Base-by-base conservation (phyloP, 2,888 invertebrate species). In the Rhamphomyia laevipes region DNA sequence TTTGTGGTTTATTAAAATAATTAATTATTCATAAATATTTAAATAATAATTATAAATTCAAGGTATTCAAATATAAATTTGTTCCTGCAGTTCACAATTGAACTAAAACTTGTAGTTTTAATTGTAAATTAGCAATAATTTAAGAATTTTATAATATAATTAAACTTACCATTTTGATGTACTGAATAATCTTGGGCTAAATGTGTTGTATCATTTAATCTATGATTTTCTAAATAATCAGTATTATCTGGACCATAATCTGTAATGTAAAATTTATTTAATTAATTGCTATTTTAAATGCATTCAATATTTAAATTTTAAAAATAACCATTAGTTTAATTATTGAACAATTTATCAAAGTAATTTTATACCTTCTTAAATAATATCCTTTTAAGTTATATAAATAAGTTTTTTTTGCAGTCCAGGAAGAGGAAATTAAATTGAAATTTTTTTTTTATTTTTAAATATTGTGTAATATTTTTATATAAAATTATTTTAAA, bases 161-260 rank as follows among this genome's bases (percentile, higher is more conserved):
- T 16, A 2, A 16, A 54, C 54, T 54, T 47, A 54, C 54, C 54
- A 51, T 52, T 54, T 52, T 54, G 54, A 44, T 54, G 54, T 45
- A 51, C 43, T 18, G 54, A 49, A 49, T 51, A 54, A 48, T 54
- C 46, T 51, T 54, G 54, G n/a, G 49, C 44, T 49, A 54, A 35
- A 40, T 54, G 51, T 42, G 27, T 27, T 21, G 21, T n/a, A 18
- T 13, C 13, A 52, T 45, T 51, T 45, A 50, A 47, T 51, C 54
- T 46, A 51, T 54, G 54, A 52, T 51, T 54, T 45, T 47, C 52
- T 52, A 54, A 52, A 52, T 50, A 54, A 33, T 54, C 54, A 18
- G 54, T 45, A 35, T 48, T 46, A 16, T 51, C 51, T 46, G 48
- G 46, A 17, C 48, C 51, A 51, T 52, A 52, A 21, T 23, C 23